A percentile compares a stretch with the other conserved stretches of the same genome.
Conservation (phyloP, 2,797 vertebrate genomes). For the Sebastes variabilis region DNA sequence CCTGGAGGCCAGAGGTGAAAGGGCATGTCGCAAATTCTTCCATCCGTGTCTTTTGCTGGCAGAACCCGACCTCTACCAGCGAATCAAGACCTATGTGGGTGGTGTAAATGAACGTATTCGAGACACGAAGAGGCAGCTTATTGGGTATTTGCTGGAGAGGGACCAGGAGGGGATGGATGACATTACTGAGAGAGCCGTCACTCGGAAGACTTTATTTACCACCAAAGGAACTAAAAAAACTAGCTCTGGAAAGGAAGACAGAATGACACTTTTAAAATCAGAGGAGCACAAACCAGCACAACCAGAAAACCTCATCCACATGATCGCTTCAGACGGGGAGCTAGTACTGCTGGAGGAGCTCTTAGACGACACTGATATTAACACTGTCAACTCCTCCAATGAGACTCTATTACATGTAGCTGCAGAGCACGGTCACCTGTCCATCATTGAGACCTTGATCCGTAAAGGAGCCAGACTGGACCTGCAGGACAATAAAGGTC, state of each 20-base stretch:
- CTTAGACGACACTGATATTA: constrained; percentile 62
- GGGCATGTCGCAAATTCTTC: constrained; percentile 86
- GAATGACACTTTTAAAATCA: constrained; percentile 7
- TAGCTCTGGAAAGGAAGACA: constrained; percentile 31
- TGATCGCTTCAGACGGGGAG: constrained; percentile 62
- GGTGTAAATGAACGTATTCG: constrained; percentile 74
- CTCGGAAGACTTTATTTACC: constrained; percentile 19
- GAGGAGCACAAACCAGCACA: constrained; percentile 26
- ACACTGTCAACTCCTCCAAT: constrained; percentile 46
- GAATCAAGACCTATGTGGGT: constrained; percentile 77
- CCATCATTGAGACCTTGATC: constrained; percentile 74
- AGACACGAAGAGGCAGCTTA: constrained; percentile 83
- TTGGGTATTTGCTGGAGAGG: constrained; percentile 86
- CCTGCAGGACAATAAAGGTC: constrained; percentile 71
- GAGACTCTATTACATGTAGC: constrained; percentile 83
- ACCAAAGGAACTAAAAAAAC: constrained; percentile 25
- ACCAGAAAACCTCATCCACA: constrained; percentile 54
- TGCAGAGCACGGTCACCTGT: constrained; percentile 71
- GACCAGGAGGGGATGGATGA: constrained; percentile 69
- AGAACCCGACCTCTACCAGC: constrained; percentile 83
- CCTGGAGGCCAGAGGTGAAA: constrained; percentile 84
- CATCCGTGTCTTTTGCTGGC: constrained; percentile 85
- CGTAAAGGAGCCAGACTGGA: constrained; percentile 76
- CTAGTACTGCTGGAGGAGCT: constrained; percentile 64
- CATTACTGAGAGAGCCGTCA: not conserved